Evolutionary conservation across 2,113 vertebrate genomes (phyloP), one percentile per base, ranked within the genome.

Genomic region (Fulmarus glacialis): DNA sequence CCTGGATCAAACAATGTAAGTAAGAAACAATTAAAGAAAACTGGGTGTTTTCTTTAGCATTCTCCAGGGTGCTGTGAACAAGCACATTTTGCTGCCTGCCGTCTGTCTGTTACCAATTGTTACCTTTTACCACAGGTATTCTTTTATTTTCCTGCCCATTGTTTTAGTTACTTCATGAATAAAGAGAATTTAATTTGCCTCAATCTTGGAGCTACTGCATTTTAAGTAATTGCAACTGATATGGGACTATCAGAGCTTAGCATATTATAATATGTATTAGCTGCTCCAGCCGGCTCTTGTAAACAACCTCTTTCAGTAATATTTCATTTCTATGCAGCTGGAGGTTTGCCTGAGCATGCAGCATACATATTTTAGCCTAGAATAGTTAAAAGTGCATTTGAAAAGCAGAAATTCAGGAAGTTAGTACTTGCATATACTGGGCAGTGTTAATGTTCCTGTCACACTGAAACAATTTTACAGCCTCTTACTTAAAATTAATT

Each of bases 301-400:
- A 95, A 97, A 96, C 95, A 97, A 79, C 34, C 24, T 82, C 60
- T 96, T 84, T 84, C 73, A 87, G 83, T 94, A 92, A 93, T 95
- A 91, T 92, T 95, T 97, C 77, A 95, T 96, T 95, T 96, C 87
- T 92, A 64, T 94, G 95, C 91, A 95, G 83, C 87, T 94, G 73
- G 80, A 97, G 73, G 56, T 89, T 92, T 84, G 86, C 81, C 89
- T 85, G 89, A 87, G 81, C 70, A 47, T 75, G 81, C 89, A 97
- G 77, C 77, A 53, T 63, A 79, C 89, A 68, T 95, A 84, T 93
- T 96, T 95, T 87, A 92, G 48, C 72, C 48, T 78, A 32, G 18
- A 91, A 93, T 40, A 78, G 38, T 91, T 92, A 52, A 87, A 93
- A 92, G 45, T 59, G 68, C 32, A 11, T 91, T 79, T 91, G 53